Base-by-base conservation (phyloP, 2,113 vertebrate species). In the Eurystomus gularis region DNA sequence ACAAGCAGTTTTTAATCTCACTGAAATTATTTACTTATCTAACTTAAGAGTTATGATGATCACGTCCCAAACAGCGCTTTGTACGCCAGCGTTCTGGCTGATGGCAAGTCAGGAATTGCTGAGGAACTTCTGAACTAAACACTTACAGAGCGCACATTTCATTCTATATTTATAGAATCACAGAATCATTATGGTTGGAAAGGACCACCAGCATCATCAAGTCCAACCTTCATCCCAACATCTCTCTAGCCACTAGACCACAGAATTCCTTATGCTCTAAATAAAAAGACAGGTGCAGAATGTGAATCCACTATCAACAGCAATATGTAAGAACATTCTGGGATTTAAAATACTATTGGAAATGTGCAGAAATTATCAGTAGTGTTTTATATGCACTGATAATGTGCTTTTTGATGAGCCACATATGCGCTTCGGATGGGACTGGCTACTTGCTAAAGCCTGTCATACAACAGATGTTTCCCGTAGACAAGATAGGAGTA, bases 401-500 rank as follows among this genome's bases (percentile, higher is more conserved):
- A 77, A 62, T 2, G 4, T 6, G 20, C 12, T 62, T 78, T 49
- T 44, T 61, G 17, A 33, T 57, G 51, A 62, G 40, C 23, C 14
- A 24, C 0, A 1, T 17, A 12, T 2, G 33, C 37, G 65, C 37
- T 82, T 69, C 1, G 1, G 54, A 46, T 26, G 19, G 11, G 23
- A 42, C 42, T 12, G 25, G 11, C 5, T 55, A 8, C 46, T 40
- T 6, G 4, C 13, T 46, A 35, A 11, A 46, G 52, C n/a, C 46
- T 37, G 16, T 39, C 42, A 42, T 6, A 48, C 2, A 35, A 9
- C 37, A 88, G 62, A 48, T 26, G 28, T 42, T 58, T 81, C 62
- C 35, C 57, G 31, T 4, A 60, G 44, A 25, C 12, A n/a, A n/a
- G n/a, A 24, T 14, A 39, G 2, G 20, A 26, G 11, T n/a, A 66